Evolutionary conservation across 2,797 vertebrate species (phyloP).

Genomic region (Intellagama lesueurii): DNA sequence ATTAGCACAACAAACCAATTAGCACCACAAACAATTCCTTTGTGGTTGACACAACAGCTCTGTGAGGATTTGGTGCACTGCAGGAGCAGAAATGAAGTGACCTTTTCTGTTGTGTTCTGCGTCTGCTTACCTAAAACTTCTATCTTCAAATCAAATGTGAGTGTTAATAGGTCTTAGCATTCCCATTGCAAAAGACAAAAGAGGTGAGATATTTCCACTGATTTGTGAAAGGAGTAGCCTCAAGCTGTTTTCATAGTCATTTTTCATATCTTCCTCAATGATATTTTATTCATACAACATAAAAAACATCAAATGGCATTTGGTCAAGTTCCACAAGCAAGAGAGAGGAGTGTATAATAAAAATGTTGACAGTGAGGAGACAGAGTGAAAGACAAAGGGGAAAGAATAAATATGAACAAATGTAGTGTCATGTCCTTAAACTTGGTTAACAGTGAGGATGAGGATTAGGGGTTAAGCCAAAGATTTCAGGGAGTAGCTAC

Average conservation of each 20-base stretch:
- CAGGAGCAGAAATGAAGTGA: background rate
- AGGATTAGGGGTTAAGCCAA: background rate
- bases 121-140: background rate
- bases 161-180: background rate
- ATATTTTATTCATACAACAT: background rate
- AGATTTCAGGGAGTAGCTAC: background rate
- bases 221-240: background rate
- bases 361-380: background rate
- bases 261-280: background rate
- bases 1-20: slow-evolving; percentile 17
- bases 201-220: background rate
- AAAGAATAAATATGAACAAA: background rate
- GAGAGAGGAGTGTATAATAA: background rate
- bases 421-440: background rate
- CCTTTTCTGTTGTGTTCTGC: background rate
- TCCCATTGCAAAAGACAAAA: background rate
- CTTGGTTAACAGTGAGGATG: background rate
- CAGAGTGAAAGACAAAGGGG: background rate
- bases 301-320: background rate
- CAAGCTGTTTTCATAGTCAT: background rate
- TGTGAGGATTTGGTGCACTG: background rate
- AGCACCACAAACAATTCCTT: slow-evolving; percentile 5
- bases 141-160: background rate
- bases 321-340: background rate
- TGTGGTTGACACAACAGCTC: background rate